Evolutionary conservation across 2,113 vertebrate genomes (phyloP).

Genomic region (Chinchilla lanigera): DNA sequence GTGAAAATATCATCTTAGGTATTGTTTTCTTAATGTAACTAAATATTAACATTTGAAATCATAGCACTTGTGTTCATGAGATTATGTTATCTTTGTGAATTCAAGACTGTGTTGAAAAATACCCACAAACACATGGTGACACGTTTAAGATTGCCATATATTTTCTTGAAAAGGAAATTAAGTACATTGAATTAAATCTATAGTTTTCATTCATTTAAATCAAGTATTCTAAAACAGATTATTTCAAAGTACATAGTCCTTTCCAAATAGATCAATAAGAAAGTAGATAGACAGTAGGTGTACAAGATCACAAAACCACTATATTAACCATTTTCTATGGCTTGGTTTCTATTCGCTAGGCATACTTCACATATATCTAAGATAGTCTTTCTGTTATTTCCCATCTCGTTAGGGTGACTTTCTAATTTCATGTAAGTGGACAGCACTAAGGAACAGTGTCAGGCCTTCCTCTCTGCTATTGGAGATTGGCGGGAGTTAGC

Average conservation of each 20-base stretch:
- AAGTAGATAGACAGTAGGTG: background rate
- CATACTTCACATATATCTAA: background rate
- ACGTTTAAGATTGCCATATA: background rate
- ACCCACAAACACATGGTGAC: background rate
- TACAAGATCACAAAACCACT: background rate
- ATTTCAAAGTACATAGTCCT: background rate
- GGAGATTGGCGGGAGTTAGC: background rate
- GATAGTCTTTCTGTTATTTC: background rate
- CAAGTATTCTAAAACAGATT: background rate
- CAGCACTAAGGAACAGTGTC: background rate
- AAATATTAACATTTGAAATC: constrained; percentile 7
- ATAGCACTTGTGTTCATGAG: background rate
- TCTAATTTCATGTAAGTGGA: background rate
- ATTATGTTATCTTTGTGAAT: background rate
- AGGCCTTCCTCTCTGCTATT: background rate
- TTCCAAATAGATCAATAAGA: background rate
- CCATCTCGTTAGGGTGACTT: background rate
- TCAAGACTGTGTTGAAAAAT: background rate
- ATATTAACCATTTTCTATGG: background rate
- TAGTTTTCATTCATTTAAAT: background rate
- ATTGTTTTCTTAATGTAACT: background rate
- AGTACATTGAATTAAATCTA: background rate
- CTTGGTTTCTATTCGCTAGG: background rate
- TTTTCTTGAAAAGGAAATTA: background rate
- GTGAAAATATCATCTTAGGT: background rate